Base-by-base conservation (phyloP, 2,113 vertebrate species). In the Psilopogon haemacephalus region DNA sequence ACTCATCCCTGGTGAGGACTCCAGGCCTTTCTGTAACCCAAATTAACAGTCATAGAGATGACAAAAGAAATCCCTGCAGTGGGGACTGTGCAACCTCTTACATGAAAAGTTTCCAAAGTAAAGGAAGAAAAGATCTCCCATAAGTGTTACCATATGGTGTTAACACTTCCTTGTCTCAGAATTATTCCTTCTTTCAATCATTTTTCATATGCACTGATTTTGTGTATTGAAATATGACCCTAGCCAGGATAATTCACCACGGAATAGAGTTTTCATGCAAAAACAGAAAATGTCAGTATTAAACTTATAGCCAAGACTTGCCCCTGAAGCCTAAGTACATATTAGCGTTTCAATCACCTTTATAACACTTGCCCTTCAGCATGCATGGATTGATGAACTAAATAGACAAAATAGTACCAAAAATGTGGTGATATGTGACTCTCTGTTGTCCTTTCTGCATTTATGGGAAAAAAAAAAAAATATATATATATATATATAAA, bases 41-140 rank as follows among this genome's bases (percentile, higher is more conserved):
- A 94, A 91, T 79, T 81, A 92, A 81, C 40, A 68, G 44, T 56
- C 73, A 68, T 62, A 84, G 81, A 93, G 35, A 80, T 86, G 69
- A 86, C 86, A 91, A 88, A 91, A 90, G 63, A 91, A 95, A 89
- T 70, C 82, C 55, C 78, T 87, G 59, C 78, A 79, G 85, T 42
- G 68, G 84, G 59, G 54, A 62, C 42, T 69, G 32, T 50, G 40
- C 46, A 90, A 27, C 50, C 54, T 69, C 76, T 87, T 48, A 38
- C 48, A 33, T 30, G 16, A 75, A 82, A 91, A 91, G 38, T 95
- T 94, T 93, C 63, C 55, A 52, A 69, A 85, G 46, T 55, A 82
- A 74, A 67, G 33, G 50, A 77, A 74, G 27, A 26, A 30, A 77
- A 86, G 20, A 54, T 73, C 85, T 95, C 59, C 82, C 16, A 0